Base-by-base conservation (phyloP, 2,888 invertebrate species). In the Neoascia interrupta region DNA sequence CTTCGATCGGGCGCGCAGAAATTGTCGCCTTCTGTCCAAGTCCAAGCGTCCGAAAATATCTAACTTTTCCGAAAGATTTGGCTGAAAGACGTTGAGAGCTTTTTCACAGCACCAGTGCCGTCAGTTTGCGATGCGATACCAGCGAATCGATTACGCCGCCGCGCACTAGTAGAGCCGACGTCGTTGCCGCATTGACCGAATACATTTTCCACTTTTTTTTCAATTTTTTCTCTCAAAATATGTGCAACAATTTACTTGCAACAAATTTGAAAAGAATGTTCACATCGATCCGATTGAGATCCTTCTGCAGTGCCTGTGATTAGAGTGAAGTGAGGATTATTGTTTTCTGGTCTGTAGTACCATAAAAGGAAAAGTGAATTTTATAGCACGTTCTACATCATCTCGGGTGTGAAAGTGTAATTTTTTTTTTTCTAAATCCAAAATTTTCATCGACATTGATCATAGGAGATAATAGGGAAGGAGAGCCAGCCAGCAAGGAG, bases 111-210 rank as follows among this genome's bases (percentile, higher is more conserved):
- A 13, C 34, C 41, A 28, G 6, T 51, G 37, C 56, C 58, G 60
- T 79, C 79, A 79, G 79, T 79, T 56, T 39, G 79, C 73, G 64
- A 68, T 72, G 79, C 79, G 61, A 79, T 79, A 79, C 79, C 60
- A 73, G 49, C 61, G 73, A 79, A 79, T 73, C 66, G 73, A 79
- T 73, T 73, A 79, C 79, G 66, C 79, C 73, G 68, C 61, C 79
- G 79, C 66, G 79, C 73, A 79, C 66, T 43, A 61, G 36, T 60
- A 73, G 54, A 79, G 72, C 79, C 73, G 79, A 60, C 73, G 66
- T 73, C 54, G 72, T 79, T 68, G 66, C 61, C 75, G 68, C 41
- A 61, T 63, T 54, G 45, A 53, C 54, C 53, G 61, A 61, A 53
- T 31, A 6, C 2, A 31, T 4, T 4, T 47, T 75, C 39, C 56